phyloP scores from a whole-genome alignment of 2,113 vertebrate species.

The Tonatia bakeri region DNA sequence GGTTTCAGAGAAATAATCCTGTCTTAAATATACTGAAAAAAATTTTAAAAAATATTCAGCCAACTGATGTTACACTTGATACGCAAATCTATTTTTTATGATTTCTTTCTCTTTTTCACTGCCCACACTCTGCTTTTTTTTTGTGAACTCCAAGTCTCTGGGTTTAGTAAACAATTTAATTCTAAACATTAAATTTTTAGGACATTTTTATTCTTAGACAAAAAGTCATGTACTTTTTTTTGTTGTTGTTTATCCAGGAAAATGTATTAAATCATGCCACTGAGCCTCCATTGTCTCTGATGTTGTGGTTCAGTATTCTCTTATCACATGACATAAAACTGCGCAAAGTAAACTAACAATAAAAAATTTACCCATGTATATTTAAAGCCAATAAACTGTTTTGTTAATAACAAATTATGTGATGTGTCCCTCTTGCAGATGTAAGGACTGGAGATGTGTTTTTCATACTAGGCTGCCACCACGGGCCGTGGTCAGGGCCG shows the following conservation, averaged over 20 bases:
- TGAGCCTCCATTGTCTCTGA: constrained; percentile 5
- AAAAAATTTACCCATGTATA: neutral
- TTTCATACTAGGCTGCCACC: neutral
- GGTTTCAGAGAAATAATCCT: neutral
- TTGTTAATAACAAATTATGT: neutral
- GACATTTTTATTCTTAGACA: neutral
- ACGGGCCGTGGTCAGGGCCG: rapidly evolving
- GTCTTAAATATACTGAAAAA: constrained; percentile 26
- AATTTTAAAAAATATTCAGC: neutral
- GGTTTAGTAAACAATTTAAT: neutral
- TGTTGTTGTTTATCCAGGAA: constrained; percentile 22
- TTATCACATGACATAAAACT: constrained; percentile 7
- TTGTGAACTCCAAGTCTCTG: neutral
- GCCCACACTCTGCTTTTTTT: constrained; percentile 15
- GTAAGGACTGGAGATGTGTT: neutral
- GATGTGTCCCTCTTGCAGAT: neutral
- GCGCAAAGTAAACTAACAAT: neutral
- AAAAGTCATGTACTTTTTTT: neutral
- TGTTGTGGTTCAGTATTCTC: constrained; percentile 34
- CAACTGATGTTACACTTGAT: neutral
- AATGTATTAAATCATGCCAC: constrained; percentile 43
- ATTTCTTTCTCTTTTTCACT: neutral
- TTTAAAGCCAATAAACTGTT: constrained; percentile 38
- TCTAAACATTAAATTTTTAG: constrained; percentile 19
- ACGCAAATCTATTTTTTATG: neutral